These are phyloP conservation scores for Poecile atricapillus DNA, from an alignment of 2,113 vertebrate genomes.

Conservation along the genomic window DNA sequence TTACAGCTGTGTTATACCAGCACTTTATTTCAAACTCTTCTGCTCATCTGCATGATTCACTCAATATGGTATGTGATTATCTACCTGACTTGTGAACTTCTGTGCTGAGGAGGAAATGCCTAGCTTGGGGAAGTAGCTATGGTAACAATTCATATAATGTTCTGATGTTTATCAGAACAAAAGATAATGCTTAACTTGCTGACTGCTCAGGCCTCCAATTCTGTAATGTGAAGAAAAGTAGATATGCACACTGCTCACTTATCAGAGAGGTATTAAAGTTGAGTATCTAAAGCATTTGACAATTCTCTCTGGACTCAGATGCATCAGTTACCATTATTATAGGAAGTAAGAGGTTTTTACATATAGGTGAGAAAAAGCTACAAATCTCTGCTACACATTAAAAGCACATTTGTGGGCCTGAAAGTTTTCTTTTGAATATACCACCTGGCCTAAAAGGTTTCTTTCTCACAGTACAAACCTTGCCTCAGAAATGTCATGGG, in stretches of 20 bases:
- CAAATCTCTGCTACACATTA: background rate
- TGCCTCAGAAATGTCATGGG: background rate
- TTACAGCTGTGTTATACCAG: background rate
- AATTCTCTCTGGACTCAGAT: background rate
- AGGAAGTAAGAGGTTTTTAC: background rate
- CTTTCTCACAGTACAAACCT: background rate
- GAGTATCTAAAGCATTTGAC: background rate
- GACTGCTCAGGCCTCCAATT: background rate
- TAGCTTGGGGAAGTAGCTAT: background rate
- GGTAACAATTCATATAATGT: background rate
- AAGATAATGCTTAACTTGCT: background rate
- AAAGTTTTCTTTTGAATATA: background rate
- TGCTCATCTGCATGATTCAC: background rate
- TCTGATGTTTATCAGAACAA: background rate
- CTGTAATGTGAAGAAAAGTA: background rate
- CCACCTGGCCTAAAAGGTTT: background rate
- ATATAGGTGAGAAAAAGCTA: background rate
- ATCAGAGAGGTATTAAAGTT: background rate
- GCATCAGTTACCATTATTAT: background rate
- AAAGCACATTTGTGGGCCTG: background rate
- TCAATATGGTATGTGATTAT: background rate
- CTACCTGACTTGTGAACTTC: background rate
- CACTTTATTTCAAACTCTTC: conserved; percentile 19
- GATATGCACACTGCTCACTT: background rate
- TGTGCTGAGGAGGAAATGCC: background rate